Percentiles rank a stretch among this genome's conserved stretches.
phyloP scores from a whole-genome alignment of 2,888 invertebrate species.

The Heliconius hortense region DNA sequence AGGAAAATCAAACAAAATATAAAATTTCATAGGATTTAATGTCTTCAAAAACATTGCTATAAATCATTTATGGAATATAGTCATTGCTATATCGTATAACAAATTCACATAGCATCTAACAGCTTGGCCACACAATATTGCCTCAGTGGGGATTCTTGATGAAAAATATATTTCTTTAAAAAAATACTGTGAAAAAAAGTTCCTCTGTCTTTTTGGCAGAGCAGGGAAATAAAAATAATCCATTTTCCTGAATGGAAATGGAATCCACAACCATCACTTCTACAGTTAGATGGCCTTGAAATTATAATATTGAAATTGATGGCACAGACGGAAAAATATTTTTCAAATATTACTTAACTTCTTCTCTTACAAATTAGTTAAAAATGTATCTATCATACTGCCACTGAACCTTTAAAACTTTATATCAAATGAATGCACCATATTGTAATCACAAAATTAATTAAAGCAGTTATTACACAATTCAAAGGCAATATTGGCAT shows the following conservation, averaged over 20 bases:
- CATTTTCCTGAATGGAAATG: background rate
- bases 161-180: background rate
- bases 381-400: background rate
- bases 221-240: no score
- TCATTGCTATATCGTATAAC: conserved; percentile 62
- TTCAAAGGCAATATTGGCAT: conserved; percentile 66
- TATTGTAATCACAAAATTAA: conserved; percentile 36
- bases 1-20: conserved; percentile 38
- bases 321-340: conserved; percentile 6
- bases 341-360: background rate
- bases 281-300: background rate
- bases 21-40: conserved; percentile 62
- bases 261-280: background rate
- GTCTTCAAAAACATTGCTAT: conserved; percentile 64
- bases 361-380: conserved; percentile 13
- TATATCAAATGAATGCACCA: conserved; percentile 54
- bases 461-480: conserved; percentile 40
- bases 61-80: conserved; percentile 68
- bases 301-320: background rate
- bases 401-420: conserved; percentile 51
- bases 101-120: conserved; percentile 61
- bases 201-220: background rate
- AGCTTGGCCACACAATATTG: conserved; percentile 56
- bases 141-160: conserved; percentile 15
- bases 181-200: background rate